A percentile compares a stretch with the other conserved stretches of the same genome.
phyloP scores from a whole-genome alignment of 2,888 invertebrate genomes.

The Scaptomyza cyrtandrae region DNA sequence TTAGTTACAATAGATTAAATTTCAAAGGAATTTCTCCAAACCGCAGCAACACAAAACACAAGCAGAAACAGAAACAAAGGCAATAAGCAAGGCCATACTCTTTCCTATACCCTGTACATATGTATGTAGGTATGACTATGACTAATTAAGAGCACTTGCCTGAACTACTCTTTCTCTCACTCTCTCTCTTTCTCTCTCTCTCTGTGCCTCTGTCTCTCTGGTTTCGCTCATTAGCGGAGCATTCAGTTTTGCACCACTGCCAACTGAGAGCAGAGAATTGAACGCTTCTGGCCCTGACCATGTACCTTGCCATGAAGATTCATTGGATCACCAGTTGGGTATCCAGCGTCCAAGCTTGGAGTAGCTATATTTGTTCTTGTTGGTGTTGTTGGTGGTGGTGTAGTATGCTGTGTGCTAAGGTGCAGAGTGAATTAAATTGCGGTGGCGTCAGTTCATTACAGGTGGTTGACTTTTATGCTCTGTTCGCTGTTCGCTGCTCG shows the following conservation, averaged over 20 bases:
- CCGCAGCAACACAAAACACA: conserved; percentile 41
- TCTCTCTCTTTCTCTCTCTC: conserved; percentile 10
- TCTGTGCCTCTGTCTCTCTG: neutral
- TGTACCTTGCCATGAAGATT: conserved; percentile 14
- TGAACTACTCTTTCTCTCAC: conserved; percentile 10
- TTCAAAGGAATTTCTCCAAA: conserved; percentile 72
- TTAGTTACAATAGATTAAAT: conserved; percentile 80
- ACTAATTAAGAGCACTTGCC: conserved; percentile 66
- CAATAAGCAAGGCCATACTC: conserved; percentile 21
- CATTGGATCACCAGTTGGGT: conserved; percentile 8
- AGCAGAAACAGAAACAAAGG: neutral
- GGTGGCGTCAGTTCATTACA: conserved; percentile 82
- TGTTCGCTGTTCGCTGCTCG: conserved; percentile 33
- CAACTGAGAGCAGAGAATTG: conserved; percentile 29
- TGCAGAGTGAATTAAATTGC: conserved; percentile 75
- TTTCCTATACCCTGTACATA: neutral
- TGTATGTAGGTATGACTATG: conserved; percentile 51
- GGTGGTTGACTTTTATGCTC: conserved; percentile 79
- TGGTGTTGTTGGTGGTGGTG: neutral
- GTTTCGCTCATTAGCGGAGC: conserved; percentile 54
- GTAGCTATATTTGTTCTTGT: conserved; percentile 1
- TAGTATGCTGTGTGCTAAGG: conserved; percentile 24
- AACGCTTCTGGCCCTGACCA: conserved; percentile 22
- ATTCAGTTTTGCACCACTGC: conserved; percentile 68
- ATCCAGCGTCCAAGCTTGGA: conserved; percentile 16